Conservation (phyloP, 1,140 invertebrate genomes). For the Conus betulinus region DNA sequence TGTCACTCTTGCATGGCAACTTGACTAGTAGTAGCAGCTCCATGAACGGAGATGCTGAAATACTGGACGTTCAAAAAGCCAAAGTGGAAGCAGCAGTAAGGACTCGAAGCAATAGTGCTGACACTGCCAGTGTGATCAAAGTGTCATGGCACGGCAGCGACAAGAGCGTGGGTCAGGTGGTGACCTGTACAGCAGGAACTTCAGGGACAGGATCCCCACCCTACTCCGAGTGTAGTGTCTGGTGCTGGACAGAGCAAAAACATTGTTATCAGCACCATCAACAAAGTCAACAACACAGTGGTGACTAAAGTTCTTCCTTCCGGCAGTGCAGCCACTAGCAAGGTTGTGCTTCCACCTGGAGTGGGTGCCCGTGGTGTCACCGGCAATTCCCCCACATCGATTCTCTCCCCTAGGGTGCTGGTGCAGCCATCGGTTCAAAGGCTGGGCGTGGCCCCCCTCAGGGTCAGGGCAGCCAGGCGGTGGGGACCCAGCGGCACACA, state of each 20-base stretch:
- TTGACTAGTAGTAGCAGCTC: constrained; percentile 17
- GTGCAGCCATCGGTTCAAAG: constrained; percentile 58
- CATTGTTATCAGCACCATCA: constrained; percentile 68
- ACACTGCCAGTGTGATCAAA: constrained; percentile 53
- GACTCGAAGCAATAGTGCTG: constrained; percentile 61
- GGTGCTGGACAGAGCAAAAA: constrained; percentile 52
- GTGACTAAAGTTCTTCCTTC: constrained; percentile 66
- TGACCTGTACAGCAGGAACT: background rate
- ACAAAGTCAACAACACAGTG: constrained; percentile 67
- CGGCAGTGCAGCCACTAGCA: constrained; percentile 19
- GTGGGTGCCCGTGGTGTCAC: constrained; percentile 44
- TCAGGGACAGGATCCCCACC: background rate
- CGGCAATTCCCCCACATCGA: constrained; percentile 60
- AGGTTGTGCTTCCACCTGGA: constrained; percentile 50
- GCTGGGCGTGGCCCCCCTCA: constrained; percentile 31
- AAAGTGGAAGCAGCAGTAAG: constrained; percentile 48
- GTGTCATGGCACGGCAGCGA: constrained; percentile 55
- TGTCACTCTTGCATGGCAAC: constrained; percentile 43
- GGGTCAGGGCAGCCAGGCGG: background rate
- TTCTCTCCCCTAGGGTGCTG: constrained; percentile 61
- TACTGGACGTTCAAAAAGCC: constrained; percentile 46
- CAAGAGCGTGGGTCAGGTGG: constrained; percentile 13
- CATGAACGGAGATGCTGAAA: constrained; percentile 59
- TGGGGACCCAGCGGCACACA: constrained; percentile 33
- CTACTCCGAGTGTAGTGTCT: background rate